Percentiles rank a stretch among this genome's conserved stretches.
phyloP scores from a whole-genome alignment of 2,888 invertebrate species.

The Rhyacophila evoluta region DNA sequence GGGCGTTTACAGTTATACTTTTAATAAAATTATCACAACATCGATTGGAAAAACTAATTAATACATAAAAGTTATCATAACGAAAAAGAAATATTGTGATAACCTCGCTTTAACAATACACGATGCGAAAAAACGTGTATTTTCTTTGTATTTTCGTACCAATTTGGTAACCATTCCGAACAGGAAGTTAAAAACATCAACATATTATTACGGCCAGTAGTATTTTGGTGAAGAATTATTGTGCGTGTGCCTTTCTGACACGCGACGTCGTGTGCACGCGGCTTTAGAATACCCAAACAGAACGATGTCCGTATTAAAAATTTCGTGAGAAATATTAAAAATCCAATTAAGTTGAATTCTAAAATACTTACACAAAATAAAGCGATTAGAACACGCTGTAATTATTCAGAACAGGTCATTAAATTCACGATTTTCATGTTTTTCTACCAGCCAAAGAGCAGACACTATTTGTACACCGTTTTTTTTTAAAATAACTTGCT shows the following conservation, averaged over 20 bases:
- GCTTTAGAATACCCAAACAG: neutral
- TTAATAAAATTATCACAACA: no score
- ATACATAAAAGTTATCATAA: no score
- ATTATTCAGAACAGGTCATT: slow-evolving; percentile 17
- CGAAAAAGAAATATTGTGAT: no score
- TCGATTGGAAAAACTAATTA: no score
- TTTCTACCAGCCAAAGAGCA: no score
- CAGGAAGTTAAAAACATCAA: slow-evolving; percentile 13
- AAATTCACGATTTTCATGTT: neutral
- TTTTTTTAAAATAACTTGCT: no score
- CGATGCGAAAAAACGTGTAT: neutral
- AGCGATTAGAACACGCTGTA: slow-evolving; percentile 2
- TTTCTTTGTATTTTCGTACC: slow-evolving; percentile 8
- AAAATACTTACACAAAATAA: slow-evolving; percentile 3
- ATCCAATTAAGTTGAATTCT: neutral
- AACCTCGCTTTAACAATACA: no score
- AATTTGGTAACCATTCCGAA: slow-evolving; percentile 5
- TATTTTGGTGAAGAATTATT: slow-evolving; percentile 11
- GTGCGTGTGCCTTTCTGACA: neutral
- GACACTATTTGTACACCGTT: no score
- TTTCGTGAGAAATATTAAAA: slow-evolving; percentile 12
- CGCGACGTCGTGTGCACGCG: neutral
- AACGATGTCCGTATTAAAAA: neutral
- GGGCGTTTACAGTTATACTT: no score
- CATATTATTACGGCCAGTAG: neutral